These are phyloP conservation scores for Prochilodus magdalenae DNA, from an alignment of 2,113 vertebrate species.

Conservation along the genomic window DNA sequence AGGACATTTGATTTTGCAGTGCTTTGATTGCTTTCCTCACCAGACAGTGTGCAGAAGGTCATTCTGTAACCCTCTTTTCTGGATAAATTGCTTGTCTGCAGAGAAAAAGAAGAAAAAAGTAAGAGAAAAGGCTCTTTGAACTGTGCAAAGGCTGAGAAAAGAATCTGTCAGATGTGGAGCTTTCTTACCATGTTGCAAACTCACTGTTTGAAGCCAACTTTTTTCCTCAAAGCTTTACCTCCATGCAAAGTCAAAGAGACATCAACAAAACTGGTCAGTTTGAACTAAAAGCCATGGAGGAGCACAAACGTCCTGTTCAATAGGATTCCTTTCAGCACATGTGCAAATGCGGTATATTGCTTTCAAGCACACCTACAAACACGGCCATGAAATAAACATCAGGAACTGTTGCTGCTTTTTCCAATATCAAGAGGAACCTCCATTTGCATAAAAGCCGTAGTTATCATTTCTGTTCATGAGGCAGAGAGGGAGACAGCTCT, in stretches of 20 bases:
- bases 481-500: neutral
- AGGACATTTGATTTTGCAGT: slow-evolving; percentile 40
- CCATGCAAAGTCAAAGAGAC: neutral
- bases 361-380: slow-evolving; percentile 25
- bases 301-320: neutral
- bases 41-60: slow-evolving; percentile 38
- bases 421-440: neutral
- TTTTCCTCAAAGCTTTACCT: neutral
- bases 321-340: slow-evolving; percentile 18
- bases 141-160: neutral
- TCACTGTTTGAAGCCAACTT: too few relatives aligned
- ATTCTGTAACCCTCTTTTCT: slow-evolving; percentile 35
- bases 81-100: slow-evolving; percentile 40
- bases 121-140: neutral
- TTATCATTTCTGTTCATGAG: neutral
- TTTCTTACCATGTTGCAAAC: neutral
- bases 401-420: neutral
- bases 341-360: neutral
- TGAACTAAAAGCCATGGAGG: neutral
- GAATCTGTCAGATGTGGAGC: slow-evolving; percentile 20
- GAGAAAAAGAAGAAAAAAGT: slow-evolving; percentile 29
- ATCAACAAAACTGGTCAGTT: neutral
- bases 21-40: slow-evolving; percentile 57
- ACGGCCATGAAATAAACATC: slow-evolving; percentile 22
- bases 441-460: neutral